Base-by-base conservation (phyloP, 2,113 vertebrate genomes). In the Ivindomyrus marchei region DNA sequence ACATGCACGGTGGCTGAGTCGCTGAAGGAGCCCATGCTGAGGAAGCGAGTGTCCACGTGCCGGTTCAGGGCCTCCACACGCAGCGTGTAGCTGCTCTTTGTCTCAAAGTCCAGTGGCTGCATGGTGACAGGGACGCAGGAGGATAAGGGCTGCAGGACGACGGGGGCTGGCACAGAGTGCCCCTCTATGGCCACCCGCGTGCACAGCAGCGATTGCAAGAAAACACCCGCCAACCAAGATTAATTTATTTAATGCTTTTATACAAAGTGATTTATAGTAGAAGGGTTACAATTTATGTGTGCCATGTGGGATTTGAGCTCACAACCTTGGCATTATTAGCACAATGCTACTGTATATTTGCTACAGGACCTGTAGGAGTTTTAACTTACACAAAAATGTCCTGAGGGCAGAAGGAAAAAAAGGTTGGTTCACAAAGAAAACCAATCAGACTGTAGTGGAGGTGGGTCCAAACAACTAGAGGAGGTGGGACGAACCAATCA, bases 1-100 rank as follows among this genome's bases (percentile, higher is more conserved):
- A 98, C 95, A 90, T 96, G 96, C 92, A 98, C 96, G 0, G 95
- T 97, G 0, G 97, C 96, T 1, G 95, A 96, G 84, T 98, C 97
- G 2, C 94, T 97, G 92, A 97, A 98, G 0, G 97, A 96, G 19
- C 97, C 97, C 93, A 96, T 92, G 70, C 95, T 95, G 8, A 97
- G 92, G 90, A 97, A 98, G 6, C 95, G 96, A 88, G 95, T 93
- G 93, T 98, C 97, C 0, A 96, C 92, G 4, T 97, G 95, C 90
- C 94, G 96, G 91, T 98, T 98, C 36, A 97, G 94, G 21, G 96
- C 97, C 94, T 98, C 97, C 93, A 97, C 97, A 91, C 96, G 96
- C 49, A 98, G 90, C 0, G 95, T 97, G 46, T 97, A 98, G 92
- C 96, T 97, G 58, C 96, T 95, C 90, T 97, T 98, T 45, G 96